Evolutionary conservation across 2,113 vertebrate genomes (phyloP).

Genomic region (Saccopteryx bilineata): DNA sequence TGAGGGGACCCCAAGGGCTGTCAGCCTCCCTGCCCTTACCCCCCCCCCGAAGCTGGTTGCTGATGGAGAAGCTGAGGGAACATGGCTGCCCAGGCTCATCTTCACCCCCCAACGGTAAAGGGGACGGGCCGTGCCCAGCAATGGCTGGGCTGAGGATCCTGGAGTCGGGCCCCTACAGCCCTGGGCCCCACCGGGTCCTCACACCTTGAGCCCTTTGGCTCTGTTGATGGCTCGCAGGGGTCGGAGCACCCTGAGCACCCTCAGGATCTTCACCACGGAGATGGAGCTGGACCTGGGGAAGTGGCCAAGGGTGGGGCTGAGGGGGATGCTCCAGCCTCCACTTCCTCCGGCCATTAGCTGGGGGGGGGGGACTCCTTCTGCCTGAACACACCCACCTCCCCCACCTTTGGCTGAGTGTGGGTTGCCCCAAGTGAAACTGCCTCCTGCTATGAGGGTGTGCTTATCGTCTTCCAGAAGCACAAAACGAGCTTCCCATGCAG

Average conservation of each 20-base stretch:
- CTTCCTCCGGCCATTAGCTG: no score
- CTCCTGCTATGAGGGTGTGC: neutral
- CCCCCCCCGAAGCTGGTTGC: fast-evolving
- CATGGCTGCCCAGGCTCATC: fast-evolving
- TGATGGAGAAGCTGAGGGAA: neutral
- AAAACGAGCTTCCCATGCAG: neutral
- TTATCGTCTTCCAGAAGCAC: neutral
- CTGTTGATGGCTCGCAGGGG: slow-evolving; percentile 98
- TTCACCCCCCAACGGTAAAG: neutral
- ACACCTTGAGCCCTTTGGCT: slow-evolving; percentile 98
- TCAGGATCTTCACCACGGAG: slow-evolving; percentile 98
- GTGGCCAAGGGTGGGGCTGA: fast-evolving
- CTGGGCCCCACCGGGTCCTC: fast-evolving
- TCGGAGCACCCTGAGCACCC: slow-evolving; percentile 96
- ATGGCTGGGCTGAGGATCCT: neutral
- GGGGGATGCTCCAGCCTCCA: fast-evolving
- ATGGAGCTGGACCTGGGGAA: slow-evolving; percentile 95
- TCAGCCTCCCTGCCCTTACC: neutral
- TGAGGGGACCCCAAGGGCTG: fast-evolving
- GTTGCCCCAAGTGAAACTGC: neutral
- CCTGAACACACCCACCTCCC: fast-evolving
- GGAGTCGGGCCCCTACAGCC: neutral
- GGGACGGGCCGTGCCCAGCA: fast-evolving
- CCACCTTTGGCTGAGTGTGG: neutral
- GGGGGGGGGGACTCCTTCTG: neutral